Base-by-base conservation (phyloP, 2,113 vertebrate species). In the Oncorhynchus mykiss region DNA sequence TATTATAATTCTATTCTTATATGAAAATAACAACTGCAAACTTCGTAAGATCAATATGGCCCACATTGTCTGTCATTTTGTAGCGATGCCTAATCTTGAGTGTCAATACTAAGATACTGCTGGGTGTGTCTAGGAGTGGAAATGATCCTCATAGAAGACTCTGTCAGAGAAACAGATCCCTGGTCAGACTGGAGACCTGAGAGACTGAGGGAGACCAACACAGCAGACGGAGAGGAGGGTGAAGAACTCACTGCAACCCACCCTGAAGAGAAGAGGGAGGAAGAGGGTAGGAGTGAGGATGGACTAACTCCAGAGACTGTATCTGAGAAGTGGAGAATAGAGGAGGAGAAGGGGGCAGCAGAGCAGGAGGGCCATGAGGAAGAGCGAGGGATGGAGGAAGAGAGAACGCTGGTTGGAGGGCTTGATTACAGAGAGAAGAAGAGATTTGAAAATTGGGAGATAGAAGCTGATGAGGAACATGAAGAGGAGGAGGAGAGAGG, bases 391-490 rank as follows among this genome's bases (percentile, higher is more conserved):
- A 72, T 39, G 4, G 39, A 72, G 48, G 62, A 82, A 72, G 54
- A 78, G 27, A 71, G 82, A 24, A 72, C n/a, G 65, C 73, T 82
- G 64, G 88, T 88, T 27, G 86, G 77, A 70, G 88, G 82, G 59
- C 77, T 88, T 34, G 13, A 3, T 65, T 11, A 72, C 9, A 16
- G 54, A 73, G 12, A 13, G 31, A 45, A 34, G 76, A 12, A 60
- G 31, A 81, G 4, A 62, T 9, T 16, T n/a, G 62, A 16, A 62
- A 67, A 29, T 6, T 29, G 59, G 1, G 45, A 75, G 3, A 72
- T 31, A 57, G 25, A 73, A 51, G 39, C 39, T 45, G 39, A 45
- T 45, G 39, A 45, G 39, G 8, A 45, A 45, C 8, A 45, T 45
- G 39, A 45, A 45, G 2, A 45, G 39, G 39, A 45, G 39, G 39